Percentiles rank a stretch among this genome's conserved stretches.
phyloP scores from a whole-genome alignment of 2,888 invertebrate genomes.

The Drosophila ochracea region DNA sequence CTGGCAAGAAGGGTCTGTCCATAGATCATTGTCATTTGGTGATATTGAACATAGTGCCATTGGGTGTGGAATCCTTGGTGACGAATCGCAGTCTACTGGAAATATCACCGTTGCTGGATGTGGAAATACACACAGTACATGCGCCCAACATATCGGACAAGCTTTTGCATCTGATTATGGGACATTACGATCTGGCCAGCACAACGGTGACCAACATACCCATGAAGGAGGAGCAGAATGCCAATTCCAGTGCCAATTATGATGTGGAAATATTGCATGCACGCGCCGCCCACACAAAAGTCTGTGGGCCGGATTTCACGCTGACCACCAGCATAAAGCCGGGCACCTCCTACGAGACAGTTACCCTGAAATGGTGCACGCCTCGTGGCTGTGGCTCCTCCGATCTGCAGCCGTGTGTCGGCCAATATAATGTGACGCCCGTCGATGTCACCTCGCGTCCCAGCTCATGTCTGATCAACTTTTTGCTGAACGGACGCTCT shows the following conservation, averaged over 20 bases:
- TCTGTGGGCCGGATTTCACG: conserved; percentile 89
- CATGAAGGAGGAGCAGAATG: conserved; percentile 99
- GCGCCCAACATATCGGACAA: conserved; percentile 91
- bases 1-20: conserved; percentile 88
- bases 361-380: conserved; percentile 98
- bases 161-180: conserved; percentile 90
- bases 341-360: conserved; percentile 92
- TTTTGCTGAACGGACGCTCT: conserved; percentile 96
- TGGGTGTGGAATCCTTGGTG: conserved; percentile 91
- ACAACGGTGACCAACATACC: conserved; percentile 99
- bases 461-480: conserved; percentile 98
- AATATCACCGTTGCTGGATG: conserved; percentile 90
- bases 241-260: conserved; percentile 98
- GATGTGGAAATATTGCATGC: conserved; percentile 99
- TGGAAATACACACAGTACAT: conserved; percentile 92
- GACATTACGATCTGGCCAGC: conserved; percentile 96
- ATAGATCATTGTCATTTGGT: conserved; percentile 96
- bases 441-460: conserved; percentile 98
- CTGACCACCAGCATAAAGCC: conserved; percentile 88
- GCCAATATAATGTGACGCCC: conserved; percentile 96
- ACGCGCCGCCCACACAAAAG: conserved; percentile 92
- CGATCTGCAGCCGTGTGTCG: conserved; percentile 93
- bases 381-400: conserved; percentile 94
- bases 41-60: conserved; percentile 94
- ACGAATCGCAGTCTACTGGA: conserved; percentile 90